Evolutionary conservation across 92 coral and sea anemone genomes (phyloP).

Genomic region (Micromussa lordhowensis): DNA sequence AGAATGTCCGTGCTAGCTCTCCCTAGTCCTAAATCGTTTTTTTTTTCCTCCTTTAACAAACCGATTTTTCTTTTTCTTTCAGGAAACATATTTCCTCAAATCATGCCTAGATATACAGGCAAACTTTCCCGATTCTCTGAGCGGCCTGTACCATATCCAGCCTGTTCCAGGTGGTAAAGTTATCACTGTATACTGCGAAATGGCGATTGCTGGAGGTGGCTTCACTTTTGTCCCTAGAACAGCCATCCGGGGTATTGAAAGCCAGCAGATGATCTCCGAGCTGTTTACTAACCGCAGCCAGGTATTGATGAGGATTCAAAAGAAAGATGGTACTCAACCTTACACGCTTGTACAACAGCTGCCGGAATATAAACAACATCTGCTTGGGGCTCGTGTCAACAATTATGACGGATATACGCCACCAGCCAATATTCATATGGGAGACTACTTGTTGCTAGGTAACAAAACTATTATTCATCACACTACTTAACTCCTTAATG

Average conservation of each 20-base stretch:
- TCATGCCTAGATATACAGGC: neutral
- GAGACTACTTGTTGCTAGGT: neutral
- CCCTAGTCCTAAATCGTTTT: too few species aligned
- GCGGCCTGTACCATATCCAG: neutral
- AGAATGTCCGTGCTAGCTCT: too few species aligned
- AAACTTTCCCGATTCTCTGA: neutral
- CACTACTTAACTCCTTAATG: too few species aligned
- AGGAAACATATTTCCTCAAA: neutral
- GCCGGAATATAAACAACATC: neutral
- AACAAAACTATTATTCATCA: neutral
- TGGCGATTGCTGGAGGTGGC: neutral
- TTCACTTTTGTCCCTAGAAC: neutral
- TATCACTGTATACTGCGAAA: neutral
- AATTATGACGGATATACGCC: neutral
- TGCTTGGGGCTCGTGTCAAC: neutral
- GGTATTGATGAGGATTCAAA: neutral
- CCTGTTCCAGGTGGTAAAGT: neutral
- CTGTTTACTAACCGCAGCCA: neutral
- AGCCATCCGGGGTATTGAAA: neutral
- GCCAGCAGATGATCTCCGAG: neutral
- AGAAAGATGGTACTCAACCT: neutral
- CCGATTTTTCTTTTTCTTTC: neutral
- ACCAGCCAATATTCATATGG: neutral
- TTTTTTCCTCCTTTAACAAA: too few species aligned
- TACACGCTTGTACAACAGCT: neutral